These are phyloP conservation scores for Yasuhikotakia modesta DNA, from an alignment of 2,797 vertebrate genomes.

Conservation along the genomic window DNA sequence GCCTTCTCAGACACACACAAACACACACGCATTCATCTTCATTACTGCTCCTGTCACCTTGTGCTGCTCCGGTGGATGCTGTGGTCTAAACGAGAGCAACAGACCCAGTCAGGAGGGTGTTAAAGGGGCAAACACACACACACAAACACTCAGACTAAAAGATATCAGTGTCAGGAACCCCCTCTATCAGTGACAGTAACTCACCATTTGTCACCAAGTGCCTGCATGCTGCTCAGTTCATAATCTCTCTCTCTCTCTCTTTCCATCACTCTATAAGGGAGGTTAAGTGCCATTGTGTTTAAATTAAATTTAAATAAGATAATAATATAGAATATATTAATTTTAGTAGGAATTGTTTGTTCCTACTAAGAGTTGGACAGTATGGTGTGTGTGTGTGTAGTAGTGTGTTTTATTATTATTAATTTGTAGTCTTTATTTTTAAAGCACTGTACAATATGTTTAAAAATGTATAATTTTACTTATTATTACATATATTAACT, in stretches of 20 bases:
- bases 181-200: conserved; percentile 47
- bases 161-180: conserved; percentile 52
- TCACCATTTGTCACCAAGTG: conserved; percentile 46
- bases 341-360: too few relatives aligned
- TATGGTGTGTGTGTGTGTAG: too few relatives aligned
- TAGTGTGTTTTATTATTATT: too few relatives aligned
- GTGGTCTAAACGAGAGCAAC: conserved; percentile 36
- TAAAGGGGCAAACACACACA: conserved; percentile 29
- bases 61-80: conserved; percentile 40
- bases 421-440: too few relatives aligned
- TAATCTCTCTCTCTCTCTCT: conserved; percentile 29
- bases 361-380: too few relatives aligned
- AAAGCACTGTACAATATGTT: too few relatives aligned
- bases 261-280: conserved; percentile 12
- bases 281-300: too few relatives aligned
- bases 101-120: conserved; percentile 27
- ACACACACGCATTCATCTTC: conserved; percentile 55
- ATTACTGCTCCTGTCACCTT: conserved; percentile 54
- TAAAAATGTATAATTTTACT: too few relatives aligned
- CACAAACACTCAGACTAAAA: conserved; percentile 33
- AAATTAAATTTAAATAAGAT: too few relatives aligned
- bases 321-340: too few relatives aligned
- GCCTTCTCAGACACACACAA: conserved; percentile 54
- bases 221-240: conserved; percentile 43
- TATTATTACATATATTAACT: too few relatives aligned